Evolutionary conservation across 2,888 invertebrate species (phyloP).

Genomic region (Amaurobius ferox): DNA sequence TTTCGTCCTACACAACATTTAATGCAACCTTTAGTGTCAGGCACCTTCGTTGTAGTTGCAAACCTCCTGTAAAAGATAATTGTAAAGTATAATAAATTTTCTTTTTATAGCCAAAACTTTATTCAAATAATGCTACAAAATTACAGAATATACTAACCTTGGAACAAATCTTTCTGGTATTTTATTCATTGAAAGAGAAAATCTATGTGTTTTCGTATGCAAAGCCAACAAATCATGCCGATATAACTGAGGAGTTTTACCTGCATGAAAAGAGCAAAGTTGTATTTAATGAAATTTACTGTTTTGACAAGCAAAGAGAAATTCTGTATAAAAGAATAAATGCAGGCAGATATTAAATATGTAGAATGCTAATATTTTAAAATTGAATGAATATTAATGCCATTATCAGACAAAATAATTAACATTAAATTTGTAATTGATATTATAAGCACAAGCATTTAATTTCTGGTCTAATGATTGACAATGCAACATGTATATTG

Average conservation of each 20-base stretch:
- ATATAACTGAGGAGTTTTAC: slow-evolving; percentile 95
- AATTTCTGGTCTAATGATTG: too few species aligned
- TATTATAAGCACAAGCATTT: too few species aligned
- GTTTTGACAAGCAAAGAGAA: too few species aligned
- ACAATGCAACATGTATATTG: too few species aligned
- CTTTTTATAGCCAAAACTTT: not conserved
- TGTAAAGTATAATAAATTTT: not conserved
- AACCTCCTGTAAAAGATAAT: slow-evolving; percentile 82
- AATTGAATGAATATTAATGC: too few species aligned
- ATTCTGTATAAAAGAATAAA: too few species aligned
- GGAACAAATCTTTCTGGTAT: slow-evolving; percentile 96
- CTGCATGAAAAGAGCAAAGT: slow-evolving; percentile 15
- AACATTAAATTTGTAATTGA: too few species aligned
- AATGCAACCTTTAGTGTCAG: slow-evolving; percentile 95
- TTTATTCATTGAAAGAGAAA: slow-evolving; percentile 84
- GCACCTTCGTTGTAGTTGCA: slow-evolving; percentile 90
- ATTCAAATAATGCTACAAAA: not conserved
- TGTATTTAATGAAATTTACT: too few species aligned
- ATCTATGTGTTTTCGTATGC: slow-evolving; percentile 83
- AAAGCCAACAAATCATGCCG: slow-evolving; percentile 94
- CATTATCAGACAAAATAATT: too few species aligned
- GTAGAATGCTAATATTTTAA: too few species aligned
- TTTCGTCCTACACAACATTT: slow-evolving; percentile 96
- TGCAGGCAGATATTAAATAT: too few species aligned
- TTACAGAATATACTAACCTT: slow-evolving; percentile 39